A percentile compares a stretch with the other conserved stretches of the same genome.
Evolutionary conservation across 2,888 invertebrate genomes (phyloP).

Genomic region (Pinctada fucata): DNA sequence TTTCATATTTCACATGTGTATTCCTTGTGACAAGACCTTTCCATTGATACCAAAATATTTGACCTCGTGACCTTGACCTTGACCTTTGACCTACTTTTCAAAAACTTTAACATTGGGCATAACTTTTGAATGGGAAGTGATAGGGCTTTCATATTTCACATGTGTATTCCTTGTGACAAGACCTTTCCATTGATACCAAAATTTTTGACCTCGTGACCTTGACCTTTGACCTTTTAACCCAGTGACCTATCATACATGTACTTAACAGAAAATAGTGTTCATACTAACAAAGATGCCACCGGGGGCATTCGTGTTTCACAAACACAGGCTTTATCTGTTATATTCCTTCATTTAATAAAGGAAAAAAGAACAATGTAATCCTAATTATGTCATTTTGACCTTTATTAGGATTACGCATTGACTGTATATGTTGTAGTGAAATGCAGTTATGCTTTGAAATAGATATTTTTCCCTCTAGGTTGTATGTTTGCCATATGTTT

Average conservation of each 20-base stretch:
- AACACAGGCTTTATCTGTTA: not conserved
- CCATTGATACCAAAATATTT: not conserved
- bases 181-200: constrained; percentile 4
- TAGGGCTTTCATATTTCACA: not conserved
- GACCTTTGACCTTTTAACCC: not conserved
- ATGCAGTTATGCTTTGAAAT: too few relatives aligned
- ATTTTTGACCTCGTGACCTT: too few relatives aligned
- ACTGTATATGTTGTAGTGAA: too few relatives aligned
- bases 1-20: not conserved
- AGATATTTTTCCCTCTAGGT: too few relatives aligned
- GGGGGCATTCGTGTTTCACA: not conserved
- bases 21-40: not conserved
- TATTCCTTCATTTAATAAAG: too few relatives aligned
- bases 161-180: not conserved
- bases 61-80: too few relatives aligned
- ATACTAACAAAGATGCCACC: not conserved
- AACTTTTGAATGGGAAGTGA: not conserved
- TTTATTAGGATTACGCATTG: too few relatives aligned
- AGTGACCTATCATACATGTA: too few relatives aligned
- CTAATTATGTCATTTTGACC: too few relatives aligned
- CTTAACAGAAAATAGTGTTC: too few relatives aligned
- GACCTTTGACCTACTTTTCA: constrained; percentile 1
- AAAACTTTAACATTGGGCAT: not conserved
- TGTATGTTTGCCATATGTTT: too few relatives aligned
- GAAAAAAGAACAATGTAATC: too few relatives aligned